Conservation (phyloP, 2,888 invertebrate genomes). For the Callinectes sapidus region DNA sequence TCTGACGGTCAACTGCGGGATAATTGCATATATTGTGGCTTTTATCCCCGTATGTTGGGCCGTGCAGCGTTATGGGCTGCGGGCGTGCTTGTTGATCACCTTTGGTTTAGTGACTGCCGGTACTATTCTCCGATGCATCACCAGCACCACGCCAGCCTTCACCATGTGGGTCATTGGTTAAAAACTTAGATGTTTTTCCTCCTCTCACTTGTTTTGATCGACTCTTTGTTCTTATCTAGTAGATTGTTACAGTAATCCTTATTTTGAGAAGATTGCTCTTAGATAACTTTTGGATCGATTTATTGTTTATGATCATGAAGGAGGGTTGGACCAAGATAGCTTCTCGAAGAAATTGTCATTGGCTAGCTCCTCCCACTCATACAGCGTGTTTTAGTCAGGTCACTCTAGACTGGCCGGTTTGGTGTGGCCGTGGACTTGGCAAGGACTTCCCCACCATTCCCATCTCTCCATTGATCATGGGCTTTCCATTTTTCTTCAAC, state of each 20-base stretch:
- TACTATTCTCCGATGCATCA: constrained; percentile 74
- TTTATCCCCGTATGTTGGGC: constrained; percentile 65
- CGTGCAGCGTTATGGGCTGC: constrained; percentile 57
- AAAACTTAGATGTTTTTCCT: too few relatives aligned
- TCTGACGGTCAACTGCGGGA: constrained; percentile 64
- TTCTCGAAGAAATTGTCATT: background rate
- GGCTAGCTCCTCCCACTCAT: constrained; percentile 50
- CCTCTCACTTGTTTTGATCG: too few relatives aligned
- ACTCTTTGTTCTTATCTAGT: background rate
- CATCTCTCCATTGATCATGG: too few relatives aligned
- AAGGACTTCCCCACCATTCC: too few relatives aligned
- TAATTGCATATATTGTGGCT: constrained; percentile 54
- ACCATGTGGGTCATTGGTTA: constrained; percentile 73
- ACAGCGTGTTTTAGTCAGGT: too few relatives aligned
- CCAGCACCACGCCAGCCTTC: constrained; percentile 73
- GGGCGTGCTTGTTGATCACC: constrained; percentile 50
- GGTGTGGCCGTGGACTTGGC: too few relatives aligned
- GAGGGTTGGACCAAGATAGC: background rate
- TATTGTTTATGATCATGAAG: background rate
- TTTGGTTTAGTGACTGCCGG: constrained; percentile 74
- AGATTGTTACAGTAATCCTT: background rate
- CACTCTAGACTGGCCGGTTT: too few relatives aligned
- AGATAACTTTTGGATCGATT: background rate
- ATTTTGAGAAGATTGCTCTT: background rate
- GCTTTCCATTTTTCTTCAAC: too few relatives aligned